Conservation (phyloP, 2,797 vertebrate genomes). For the Myripristis murdjan region DNA sequence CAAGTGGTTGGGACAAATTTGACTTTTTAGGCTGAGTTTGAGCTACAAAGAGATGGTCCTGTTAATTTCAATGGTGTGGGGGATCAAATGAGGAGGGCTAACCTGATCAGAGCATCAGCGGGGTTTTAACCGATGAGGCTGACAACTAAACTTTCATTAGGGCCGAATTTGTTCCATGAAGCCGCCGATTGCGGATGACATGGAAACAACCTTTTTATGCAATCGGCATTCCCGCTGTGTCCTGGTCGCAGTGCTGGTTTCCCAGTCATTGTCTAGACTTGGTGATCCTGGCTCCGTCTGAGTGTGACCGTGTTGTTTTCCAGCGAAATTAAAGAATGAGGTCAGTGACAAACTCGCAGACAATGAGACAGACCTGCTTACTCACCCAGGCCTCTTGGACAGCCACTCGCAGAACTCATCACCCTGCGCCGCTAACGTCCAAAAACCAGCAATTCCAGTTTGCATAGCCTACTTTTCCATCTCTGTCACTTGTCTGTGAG, state of each 20-base stretch:
- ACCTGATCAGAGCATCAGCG: too few relatives aligned
- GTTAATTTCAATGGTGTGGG: too few relatives aligned
- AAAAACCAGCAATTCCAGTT: constrained; percentile 74
- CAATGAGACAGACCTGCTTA: constrained; percentile 71
- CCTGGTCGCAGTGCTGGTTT: constrained; percentile 16
- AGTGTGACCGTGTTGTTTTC: constrained; percentile 65
- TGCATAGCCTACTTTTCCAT: constrained; percentile 62
- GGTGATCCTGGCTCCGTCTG: constrained; percentile 45
- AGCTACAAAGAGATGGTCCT: too few relatives aligned
- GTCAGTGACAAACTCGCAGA: constrained; percentile 68
- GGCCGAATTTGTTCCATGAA: not conserved
- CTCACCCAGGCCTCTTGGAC: constrained; percentile 52
- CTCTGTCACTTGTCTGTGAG: constrained; percentile 34
- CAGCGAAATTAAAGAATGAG: constrained; percentile 68
- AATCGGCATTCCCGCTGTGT: constrained; percentile 29
- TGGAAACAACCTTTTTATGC: constrained; percentile 18
- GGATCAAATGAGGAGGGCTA: too few relatives aligned
- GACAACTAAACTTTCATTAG: too few relatives aligned
- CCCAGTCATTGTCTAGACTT: constrained; percentile 64
- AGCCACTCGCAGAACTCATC: constrained; percentile 42
- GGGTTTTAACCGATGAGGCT: too few relatives aligned
- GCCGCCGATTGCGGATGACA: constrained; percentile 24
- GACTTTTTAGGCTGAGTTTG: too few relatives aligned
- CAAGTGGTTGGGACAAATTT: too few relatives aligned
- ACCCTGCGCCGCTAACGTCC: constrained; percentile 22